Conservation (phyloP, 2,888 invertebrate genomes). For the Plutella xylostella region DNA sequence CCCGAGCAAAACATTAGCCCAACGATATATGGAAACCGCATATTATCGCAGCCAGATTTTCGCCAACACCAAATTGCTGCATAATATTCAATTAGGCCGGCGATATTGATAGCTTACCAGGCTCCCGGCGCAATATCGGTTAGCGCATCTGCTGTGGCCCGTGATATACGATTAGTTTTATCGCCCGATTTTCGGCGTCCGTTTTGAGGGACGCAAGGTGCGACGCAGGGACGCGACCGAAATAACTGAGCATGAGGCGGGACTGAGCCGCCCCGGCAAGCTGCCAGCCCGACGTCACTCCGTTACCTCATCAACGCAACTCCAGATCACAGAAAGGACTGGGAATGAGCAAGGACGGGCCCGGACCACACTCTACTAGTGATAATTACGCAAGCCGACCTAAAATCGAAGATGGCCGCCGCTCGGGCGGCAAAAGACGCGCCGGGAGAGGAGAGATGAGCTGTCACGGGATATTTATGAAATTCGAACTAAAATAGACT, state of each 20-base stretch:
- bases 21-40: constrained; percentile 61
- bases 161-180: constrained; percentile 67
- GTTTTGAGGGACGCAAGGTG: too few relatives aligned
- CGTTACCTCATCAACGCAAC: constrained; percentile 58
- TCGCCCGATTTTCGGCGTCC: constrained; percentile 28
- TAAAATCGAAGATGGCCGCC: constrained; percentile 46
- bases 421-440: constrained; percentile 41
- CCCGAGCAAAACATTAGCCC: constrained; percentile 55
- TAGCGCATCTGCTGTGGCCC: constrained; percentile 57
- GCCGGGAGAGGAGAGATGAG: constrained; percentile 64
- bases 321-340: constrained; percentile 63
- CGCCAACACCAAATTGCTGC: constrained; percentile 63
- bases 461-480: constrained; percentile 69
- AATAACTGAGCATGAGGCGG: constrained; percentile 36
- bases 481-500: constrained; percentile 66
- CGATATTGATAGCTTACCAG: constrained; percentile 53
- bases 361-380: constrained; percentile 27
- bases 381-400: constrained; percentile 50
- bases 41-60: constrained; percentile 60
- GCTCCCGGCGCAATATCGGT: constrained; percentile 59
- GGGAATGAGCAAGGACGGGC: constrained; percentile 64
- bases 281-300: constrained; percentile 60
- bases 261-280: constrained; percentile 55
- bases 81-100: constrained; percentile 67
- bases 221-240: constrained; percentile 42